Evolutionary conservation across 2,888 invertebrate genomes (phyloP).

Genomic region (Plagiodera versicolora): DNA sequence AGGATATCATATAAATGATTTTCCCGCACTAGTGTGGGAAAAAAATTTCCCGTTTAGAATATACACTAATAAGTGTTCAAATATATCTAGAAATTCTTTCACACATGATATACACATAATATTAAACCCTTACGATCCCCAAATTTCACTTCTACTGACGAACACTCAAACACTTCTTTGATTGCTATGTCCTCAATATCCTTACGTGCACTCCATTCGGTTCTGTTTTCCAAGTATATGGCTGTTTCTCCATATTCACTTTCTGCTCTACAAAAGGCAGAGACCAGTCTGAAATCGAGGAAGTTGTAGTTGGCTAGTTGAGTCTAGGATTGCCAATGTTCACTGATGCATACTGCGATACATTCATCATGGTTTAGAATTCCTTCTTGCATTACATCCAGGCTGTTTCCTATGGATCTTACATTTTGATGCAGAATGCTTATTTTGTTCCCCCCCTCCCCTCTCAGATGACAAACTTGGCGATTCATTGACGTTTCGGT

Average conservation of each 20-base stretch:
- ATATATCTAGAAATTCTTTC: too few species aligned
- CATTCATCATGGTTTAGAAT: conserved; percentile 1
- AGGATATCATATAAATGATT: too few species aligned
- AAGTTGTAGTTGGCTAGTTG: neutral
- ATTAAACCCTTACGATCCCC: neutral
- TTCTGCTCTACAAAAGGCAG: conserved; percentile 7
- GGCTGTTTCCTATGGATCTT: neutral
- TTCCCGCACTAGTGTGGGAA: too few species aligned
- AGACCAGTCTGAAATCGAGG: conserved; percentile 1
- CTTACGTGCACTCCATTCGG: neutral
- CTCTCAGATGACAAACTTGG: neutral
- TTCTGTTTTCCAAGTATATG: neutral
- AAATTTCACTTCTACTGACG: conserved; percentile 1
- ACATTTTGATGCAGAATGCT: conserved; percentile 3
- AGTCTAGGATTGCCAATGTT: conserved; percentile 4
- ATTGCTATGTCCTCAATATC: conserved; percentile 10
- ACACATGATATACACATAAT: neutral
- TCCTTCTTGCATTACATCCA: conserved; percentile 9
- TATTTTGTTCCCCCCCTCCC: neutral
- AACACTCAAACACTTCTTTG: conserved; percentile 5
- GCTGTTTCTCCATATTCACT: conserved; percentile 5
- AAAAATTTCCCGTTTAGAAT: neutral
- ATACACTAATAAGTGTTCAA: neutral
- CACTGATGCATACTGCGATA: conserved; percentile 2
- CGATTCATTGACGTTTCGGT: neutral